Conservation (phyloP, 1,140 invertebrate genomes). For the Tigriopus japonicus region DNA sequence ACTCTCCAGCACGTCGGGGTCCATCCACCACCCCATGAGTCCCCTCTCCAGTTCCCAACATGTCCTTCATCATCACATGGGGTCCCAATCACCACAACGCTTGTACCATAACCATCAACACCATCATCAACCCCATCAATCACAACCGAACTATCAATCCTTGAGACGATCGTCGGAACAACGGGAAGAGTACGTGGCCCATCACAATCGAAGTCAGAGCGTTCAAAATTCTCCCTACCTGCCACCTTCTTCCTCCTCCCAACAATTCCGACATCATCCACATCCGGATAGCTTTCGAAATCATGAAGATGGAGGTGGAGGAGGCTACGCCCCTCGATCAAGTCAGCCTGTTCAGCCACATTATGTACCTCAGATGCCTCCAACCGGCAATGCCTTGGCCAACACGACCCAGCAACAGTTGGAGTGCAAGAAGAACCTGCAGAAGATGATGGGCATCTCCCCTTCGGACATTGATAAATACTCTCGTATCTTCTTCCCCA, state of each 20-base stretch:
- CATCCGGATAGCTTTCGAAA: not conserved
- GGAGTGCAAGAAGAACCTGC: slow-evolving; percentile 40
- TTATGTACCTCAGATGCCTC: not conserved
- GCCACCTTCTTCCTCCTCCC: not conserved
- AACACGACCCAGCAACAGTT: not conserved
- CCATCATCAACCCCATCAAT: not conserved
- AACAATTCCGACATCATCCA: too few species aligned
- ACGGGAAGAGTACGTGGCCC: not conserved
- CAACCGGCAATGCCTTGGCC: not conserved
- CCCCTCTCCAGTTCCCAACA: not conserved
- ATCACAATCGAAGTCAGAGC: not conserved
- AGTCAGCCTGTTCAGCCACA: not conserved
- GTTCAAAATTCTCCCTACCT: not conserved
- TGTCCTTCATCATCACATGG: too few species aligned
- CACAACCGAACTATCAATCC: too few species aligned
- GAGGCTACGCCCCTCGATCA: not conserved
- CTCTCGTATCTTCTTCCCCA: slow-evolving; percentile 81
- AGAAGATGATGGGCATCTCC: slow-evolving; percentile 69
- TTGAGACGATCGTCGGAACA: too few species aligned
- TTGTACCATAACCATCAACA: not conserved
- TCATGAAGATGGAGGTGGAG: not conserved
- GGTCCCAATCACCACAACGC: not conserved
- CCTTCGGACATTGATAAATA: slow-evolving; percentile 93
- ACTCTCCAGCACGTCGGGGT: not conserved
- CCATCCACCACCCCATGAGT: not conserved